These are phyloP conservation scores for Condylura cristata DNA, from an alignment of 2,113 vertebrate genomes.

Conservation along the genomic window DNA sequence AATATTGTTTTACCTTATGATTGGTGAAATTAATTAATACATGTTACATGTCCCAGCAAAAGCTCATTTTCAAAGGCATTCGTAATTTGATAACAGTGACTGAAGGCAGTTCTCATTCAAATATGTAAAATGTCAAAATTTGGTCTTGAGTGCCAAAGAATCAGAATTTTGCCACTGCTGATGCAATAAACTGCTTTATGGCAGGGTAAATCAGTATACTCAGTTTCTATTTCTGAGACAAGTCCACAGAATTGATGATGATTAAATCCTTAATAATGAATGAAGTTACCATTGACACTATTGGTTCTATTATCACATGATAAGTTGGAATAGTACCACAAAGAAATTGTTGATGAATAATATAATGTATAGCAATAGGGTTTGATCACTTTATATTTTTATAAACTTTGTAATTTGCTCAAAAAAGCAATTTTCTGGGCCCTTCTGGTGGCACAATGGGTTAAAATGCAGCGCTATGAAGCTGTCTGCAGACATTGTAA, in stretches of 20 bases:
- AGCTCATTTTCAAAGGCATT: conserved; percentile 46
- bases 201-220: not conserved
- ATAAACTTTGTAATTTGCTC: conserved; percentile 39
- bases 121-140: conserved; percentile 12
- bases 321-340: conserved; percentile 31
- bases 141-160: conserved; percentile 24
- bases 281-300: not conserved
- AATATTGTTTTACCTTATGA: conserved; percentile 24
- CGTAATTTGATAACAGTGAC: not conserved
- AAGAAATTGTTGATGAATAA: conserved; percentile 41
- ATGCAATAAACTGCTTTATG: not conserved
- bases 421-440: conserved; percentile 33
- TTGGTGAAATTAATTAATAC: conserved; percentile 45
- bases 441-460: too few species aligned
- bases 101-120: conserved; percentile 23
- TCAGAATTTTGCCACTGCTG: not conserved
- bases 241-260: conserved; percentile 37
- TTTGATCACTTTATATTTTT: conserved; percentile 38
- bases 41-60: conserved; percentile 26
- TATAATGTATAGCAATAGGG: not conserved
- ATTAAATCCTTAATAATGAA: not conserved
- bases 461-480: too few species aligned
- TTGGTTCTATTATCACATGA: conserved; percentile 24
- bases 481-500: too few species aligned
- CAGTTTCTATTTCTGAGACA: conserved; percentile 44